Evolutionary conservation across 2,113 vertebrate genomes (phyloP).

Genomic region (Neogobius melanostomus): DNA sequence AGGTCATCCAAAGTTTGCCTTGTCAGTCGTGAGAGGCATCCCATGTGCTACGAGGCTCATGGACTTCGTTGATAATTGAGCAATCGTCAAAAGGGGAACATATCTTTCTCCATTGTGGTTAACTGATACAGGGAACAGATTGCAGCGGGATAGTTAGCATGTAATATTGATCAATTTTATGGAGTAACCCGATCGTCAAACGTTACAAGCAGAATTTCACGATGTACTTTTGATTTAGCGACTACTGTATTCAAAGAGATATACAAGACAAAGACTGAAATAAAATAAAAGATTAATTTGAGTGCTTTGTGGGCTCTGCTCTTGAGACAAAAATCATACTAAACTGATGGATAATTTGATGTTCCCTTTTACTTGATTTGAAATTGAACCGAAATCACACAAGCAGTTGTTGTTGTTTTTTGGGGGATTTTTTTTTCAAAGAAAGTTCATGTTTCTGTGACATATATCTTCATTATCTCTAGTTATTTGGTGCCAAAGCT

Average conservation of each 20-base stretch:
- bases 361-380: slow-evolving; percentile 26
- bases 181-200: slow-evolving; percentile 48
- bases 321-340: slow-evolving; percentile 11
- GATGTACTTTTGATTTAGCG: slow-evolving; percentile 22
- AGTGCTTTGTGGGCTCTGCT: background rate
- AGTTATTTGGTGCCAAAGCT: slow-evolving; percentile 42
- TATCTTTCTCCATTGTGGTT: slow-evolving; percentile 32
- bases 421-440: slow-evolving; percentile 46
- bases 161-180: slow-evolving; percentile 31
- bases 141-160: slow-evolving; percentile 30
- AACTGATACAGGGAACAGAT: slow-evolving; percentile 39
- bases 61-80: slow-evolving; percentile 1
- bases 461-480: slow-evolving; percentile 60
- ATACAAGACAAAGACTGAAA: slow-evolving; percentile 11
- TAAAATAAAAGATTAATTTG: background rate
- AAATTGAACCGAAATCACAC: slow-evolving; percentile 49
- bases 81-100: slow-evolving; percentile 29
- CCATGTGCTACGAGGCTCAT: slow-evolving; percentile 11
- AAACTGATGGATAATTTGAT: slow-evolving; percentile 34
- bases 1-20: slow-evolving; percentile 11
- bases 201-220: slow-evolving; percentile 31
- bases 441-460: slow-evolving; percentile 42
- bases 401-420: slow-evolving; percentile 42
- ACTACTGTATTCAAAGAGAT: slow-evolving; percentile 20
- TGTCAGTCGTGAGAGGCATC: background rate